Percentiles rank a stretch among this genome's conserved stretches.
phyloP scores from a whole-genome alignment of 2,797 vertebrate genomes.

The Morelia viridis region DNA sequence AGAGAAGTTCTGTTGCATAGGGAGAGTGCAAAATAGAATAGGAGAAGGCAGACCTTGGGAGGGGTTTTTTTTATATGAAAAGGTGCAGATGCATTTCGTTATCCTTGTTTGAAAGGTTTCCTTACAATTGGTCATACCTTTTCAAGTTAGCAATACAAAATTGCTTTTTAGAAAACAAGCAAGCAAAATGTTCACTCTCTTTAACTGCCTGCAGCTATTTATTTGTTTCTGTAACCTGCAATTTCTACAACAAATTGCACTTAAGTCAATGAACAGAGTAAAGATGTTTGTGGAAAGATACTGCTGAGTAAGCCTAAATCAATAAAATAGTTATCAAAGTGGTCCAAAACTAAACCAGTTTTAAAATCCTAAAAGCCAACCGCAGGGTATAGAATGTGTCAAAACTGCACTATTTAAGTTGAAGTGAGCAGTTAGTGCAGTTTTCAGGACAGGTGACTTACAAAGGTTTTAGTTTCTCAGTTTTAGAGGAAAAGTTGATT shows the following conservation, averaged over 20 bases:
- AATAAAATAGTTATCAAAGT: conserved; percentile 1
- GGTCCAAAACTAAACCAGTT: neutral
- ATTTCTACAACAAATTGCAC: neutral
- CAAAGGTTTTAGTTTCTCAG: neutral
- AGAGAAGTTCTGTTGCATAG: neutral
- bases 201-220: neutral
- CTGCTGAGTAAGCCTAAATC: neutral
- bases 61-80: neutral
- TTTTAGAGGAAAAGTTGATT: neutral
- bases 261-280: neutral
- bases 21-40: neutral
- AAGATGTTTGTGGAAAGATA: neutral
- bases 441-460: neutral
- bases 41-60: neutral
- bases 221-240: neutral
- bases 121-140: neutral
- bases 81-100: neutral
- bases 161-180: neutral
- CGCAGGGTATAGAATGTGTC: neutral
- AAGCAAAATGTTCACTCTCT: neutral
- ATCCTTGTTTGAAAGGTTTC: neutral
- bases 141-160: neutral
- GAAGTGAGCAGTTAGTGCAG: neutral
- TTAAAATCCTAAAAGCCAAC: neutral
- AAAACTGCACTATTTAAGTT: neutral